Evolutionary conservation across 1,140 invertebrate genomes (phyloP), one percentile per base, ranked within the genome.

Genomic region (Philopotamus ludificatus): DNA sequence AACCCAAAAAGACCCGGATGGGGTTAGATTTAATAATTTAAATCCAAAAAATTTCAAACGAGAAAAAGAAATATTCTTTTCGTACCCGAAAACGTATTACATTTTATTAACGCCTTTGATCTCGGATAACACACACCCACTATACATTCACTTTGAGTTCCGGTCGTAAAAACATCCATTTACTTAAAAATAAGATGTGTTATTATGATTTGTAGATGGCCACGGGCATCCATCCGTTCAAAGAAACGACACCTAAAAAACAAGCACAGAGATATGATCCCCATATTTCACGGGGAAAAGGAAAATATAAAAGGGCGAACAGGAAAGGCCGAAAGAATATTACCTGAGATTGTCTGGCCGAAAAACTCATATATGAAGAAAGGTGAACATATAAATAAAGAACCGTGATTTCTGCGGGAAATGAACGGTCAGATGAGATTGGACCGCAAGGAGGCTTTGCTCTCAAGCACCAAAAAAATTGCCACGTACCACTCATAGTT

Each of bases 391-490:
- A 60, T 60, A 60, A 60, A 60, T 60, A 60, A 47, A 41, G 44
- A 20, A 12, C 23, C 44, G 42, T 60, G 42, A 60, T 60, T 60
- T 60, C 47, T 47, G 10, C 41, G 15, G 23, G 21, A 57, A 57
- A 57, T 39, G 54, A 57, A 57, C 42, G 39, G 57, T 8, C 42
- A 47, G 42, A 25, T 60, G 57, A 60, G 57, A 60, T 49, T 47
- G 57, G 21, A 45, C 57, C 44, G 45, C 10, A 23, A 12, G 22
- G 42, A 25, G 20, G 34, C 55, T 42, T 42, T 42, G 45, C 45
- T 58, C 28, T 4, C 4, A 34, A 34, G 28, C 28, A 7, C 28
- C 28, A 12, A 12, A n/a, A n/a, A n/a, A n/a, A n/a, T n/a, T n/a
- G n/a, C n/a, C n/a, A n/a, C n/a, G n/a, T n/a, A n/a, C n/a, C n/a